Evolutionary conservation across 2,113 vertebrate genomes (phyloP).

Genomic region (Mastomys coucha): DNA sequence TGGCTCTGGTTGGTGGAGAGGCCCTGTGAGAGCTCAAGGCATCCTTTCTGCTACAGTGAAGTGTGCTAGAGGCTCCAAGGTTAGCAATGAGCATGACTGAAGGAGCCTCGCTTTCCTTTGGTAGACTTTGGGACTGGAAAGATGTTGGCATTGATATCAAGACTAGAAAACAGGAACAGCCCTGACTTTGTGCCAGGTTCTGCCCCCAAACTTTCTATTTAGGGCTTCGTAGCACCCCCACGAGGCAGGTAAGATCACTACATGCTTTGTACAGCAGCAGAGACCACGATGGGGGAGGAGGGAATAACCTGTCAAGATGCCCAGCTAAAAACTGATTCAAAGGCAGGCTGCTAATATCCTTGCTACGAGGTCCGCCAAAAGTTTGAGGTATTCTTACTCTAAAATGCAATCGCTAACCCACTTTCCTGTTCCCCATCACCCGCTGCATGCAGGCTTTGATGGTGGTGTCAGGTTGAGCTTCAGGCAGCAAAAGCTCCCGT

Average conservation of each 20-base stretch:
- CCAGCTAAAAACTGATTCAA: neutral
- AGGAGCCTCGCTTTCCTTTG: neutral
- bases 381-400: neutral
- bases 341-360: neutral
- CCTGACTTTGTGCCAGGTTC: neutral
- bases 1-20: fast-evolving
- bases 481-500: neutral
- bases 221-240: neutral
- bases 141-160: neutral
- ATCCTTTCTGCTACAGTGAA: too few species aligned
- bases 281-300: neutral
- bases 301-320: neutral
- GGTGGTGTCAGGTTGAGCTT: too few species aligned
- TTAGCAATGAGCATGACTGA: neutral
- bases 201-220: neutral
- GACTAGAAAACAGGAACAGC: neutral
- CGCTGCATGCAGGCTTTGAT: neutral
- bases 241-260: neutral
- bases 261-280: neutral
- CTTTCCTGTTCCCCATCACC: neutral
- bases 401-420: neutral
- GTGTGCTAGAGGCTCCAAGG: neutral
- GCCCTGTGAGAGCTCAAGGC: neutral
- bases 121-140: neutral
- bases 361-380: fast-evolving